Evolutionary conservation across 2,888 invertebrate species (phyloP), one percentile per base, ranked within the genome.

Genomic region (Panopea generosa): DNA sequence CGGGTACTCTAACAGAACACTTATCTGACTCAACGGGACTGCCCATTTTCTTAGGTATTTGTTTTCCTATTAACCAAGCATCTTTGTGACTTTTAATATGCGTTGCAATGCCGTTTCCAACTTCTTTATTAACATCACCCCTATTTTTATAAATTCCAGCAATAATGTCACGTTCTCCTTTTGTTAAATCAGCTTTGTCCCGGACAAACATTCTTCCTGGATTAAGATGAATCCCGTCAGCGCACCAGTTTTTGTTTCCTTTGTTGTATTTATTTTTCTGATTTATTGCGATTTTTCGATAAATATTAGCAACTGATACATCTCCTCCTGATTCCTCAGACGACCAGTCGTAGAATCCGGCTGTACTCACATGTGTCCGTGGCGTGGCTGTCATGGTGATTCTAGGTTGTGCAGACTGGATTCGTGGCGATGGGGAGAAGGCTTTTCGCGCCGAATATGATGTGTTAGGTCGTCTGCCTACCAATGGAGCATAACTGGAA

Each of bases 91-190:
- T 83, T 56, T 76, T 77, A 3, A 87, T 81, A 9, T 72, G 72
- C 24, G 82, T 40, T 55, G 73, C 72, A 33, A 75, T 62, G 11
- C 79, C 73, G 38, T 75, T 77, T 29, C 69, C 68, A n/a, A n/a
- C n/a, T 2, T 29, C 45, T 29, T 29, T 40, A 45, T 45, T 57
- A 16, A 82, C 29, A 61, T 86, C 87, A 29, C 88, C 85, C 43
- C 89, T 77, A 59, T 89, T 89, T 67, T 81, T 85, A 80, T 83
- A 88, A 26, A 89, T 89, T 11, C 89, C 89, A 16, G 86, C 84
- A 49, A 89, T 89, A 26, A 89, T 88, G 73, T 89, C 89, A 47
- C 83, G 77, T 68, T 89, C 89, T 1, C 89, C 89, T 70, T 86
- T 86, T n/a, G 89, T 89, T 26, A 89, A 73, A n/a, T 80, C 82